Conservation (phyloP, 2,797 vertebrate genomes). For the Pipistrellus kuhlii region DNA sequence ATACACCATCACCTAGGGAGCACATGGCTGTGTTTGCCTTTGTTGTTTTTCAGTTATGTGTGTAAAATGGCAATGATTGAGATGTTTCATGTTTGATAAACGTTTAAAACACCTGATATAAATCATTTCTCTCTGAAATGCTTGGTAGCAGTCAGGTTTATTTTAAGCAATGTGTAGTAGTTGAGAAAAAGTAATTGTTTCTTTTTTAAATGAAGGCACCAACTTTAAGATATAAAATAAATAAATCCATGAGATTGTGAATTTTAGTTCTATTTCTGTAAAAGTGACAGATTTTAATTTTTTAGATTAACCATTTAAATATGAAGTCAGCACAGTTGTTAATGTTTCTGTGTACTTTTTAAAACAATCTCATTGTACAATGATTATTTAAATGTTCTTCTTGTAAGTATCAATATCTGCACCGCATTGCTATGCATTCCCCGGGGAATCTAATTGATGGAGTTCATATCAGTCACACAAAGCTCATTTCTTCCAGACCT, state of each 20-base stretch:
- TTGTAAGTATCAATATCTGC: slow-evolving; percentile 33
- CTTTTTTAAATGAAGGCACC: slow-evolving; percentile 29
- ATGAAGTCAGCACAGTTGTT: slow-evolving; percentile 26
- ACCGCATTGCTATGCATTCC: background rate
- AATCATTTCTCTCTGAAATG: slow-evolving; percentile 9
- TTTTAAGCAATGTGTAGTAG: slow-evolving; percentile 5
- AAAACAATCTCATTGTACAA: background rate
- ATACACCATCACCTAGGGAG: slow-evolving; percentile 11
- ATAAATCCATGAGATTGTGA: background rate
- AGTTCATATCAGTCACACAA: background rate
- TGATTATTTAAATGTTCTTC: slow-evolving; percentile 22
- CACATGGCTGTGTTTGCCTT: background rate
- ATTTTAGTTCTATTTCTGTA: slow-evolving; percentile 21
- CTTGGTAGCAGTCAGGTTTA: background rate
- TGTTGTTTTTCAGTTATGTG: slow-evolving; percentile 27
- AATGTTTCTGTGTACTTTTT: slow-evolving; percentile 15
- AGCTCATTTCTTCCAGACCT: slow-evolving; percentile 18
- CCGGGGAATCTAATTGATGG: slow-evolving; percentile 35
- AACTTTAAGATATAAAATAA: background rate
- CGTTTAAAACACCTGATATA: slow-evolving; percentile 22
- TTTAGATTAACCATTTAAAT: slow-evolving; percentile 38
- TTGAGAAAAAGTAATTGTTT: slow-evolving; percentile 10
- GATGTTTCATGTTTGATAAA: slow-evolving; percentile 61
- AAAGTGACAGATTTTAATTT: slow-evolving; percentile 31
- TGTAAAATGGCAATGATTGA: slow-evolving; percentile 53